Evolutionary conservation across 1,140 invertebrate genomes (phyloP), one percentile per base, ranked within the genome.

Genomic region (Drosophila parvula): DNA sequence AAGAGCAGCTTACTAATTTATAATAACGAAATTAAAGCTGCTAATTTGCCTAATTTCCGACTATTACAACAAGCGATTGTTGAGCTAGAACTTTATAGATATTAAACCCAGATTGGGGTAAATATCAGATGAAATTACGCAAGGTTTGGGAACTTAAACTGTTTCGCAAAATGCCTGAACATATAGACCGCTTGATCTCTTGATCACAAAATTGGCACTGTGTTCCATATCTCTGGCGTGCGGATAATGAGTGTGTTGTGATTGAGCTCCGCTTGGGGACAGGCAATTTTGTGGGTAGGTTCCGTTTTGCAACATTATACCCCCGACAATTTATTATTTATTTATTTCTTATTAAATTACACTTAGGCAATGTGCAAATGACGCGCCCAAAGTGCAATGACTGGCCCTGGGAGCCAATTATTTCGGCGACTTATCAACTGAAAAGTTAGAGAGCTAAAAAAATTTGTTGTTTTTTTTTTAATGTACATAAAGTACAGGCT

Each of bases 211-310:
- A 63, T 64, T 47, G 16, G 11, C n/a, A 4, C n/a, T 22, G 32
- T 62, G 30, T 12, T 22, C 43, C 43, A 53, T 18, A 36, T 14
- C 8, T 53, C 18, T 60, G 30, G 30, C 65, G 65, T 68, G 65
- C 45, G 36, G 32, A 28, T 68, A 68, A 68, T 68, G 65, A 68
- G n/a, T 50, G 61, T 67, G 64, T 48, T 67, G 34, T 68, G 63
- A 28, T 62, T 34, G 32, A 57, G 22, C 27, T 12, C 7, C 27
- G 38, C 16, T 59, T 28, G 59, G 40, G 43, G 44, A 32, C 45
- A 41, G 34, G 11, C 51, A 2, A 55, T 27, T 53, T 53, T 4
- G 50, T 22, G 32, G 50, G 18, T 34, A 28, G 22, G 44, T 47
- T 8, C 34, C 16, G 28, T 16, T 16, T 64, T 11, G 60, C 34